phyloP scores from a whole-genome alignment of 2,113 vertebrate species.

The Salvelinus namaycush region DNA sequence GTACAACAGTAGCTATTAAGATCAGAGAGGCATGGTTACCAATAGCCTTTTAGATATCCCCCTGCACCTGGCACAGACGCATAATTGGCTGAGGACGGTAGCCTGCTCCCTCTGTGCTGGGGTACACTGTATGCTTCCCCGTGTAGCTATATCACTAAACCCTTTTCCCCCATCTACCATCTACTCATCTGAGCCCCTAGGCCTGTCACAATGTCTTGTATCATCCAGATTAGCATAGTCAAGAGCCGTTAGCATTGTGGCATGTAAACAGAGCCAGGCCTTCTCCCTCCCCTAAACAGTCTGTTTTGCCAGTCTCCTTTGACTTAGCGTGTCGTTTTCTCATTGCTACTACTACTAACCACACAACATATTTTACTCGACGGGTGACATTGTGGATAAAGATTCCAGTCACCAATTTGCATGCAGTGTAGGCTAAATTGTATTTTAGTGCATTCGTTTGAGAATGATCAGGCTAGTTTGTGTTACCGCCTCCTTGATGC shows the following conservation, averaged over 20 bases:
- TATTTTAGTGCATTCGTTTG: no score
- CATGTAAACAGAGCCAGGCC: slow-evolving; percentile 69
- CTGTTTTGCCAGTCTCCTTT: slow-evolving; percentile 63
- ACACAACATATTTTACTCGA: slow-evolving; percentile 53
- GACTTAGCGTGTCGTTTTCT: slow-evolving; percentile 65
- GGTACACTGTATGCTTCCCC: slow-evolving; percentile 62
- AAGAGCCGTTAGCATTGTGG: slow-evolving; percentile 80
- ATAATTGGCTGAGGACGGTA: slow-evolving; percentile 75
- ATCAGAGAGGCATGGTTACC: slow-evolving; percentile 75
- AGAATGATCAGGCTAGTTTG: no score
- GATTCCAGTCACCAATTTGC: slow-evolving; percentile 50
- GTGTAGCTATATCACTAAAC: slow-evolving; percentile 67
- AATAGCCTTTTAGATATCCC: slow-evolving; percentile 76
- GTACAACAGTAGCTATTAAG: slow-evolving; percentile 68
- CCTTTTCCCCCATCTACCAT: slow-evolving; percentile 36
- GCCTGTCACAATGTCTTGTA: slow-evolving; percentile 72
- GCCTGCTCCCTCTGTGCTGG: slow-evolving; percentile 64
- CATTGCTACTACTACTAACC: slow-evolving; percentile 47
- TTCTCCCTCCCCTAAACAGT: slow-evolving; percentile 60
- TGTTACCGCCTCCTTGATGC: no score
- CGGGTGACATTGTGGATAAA: slow-evolving; percentile 49
- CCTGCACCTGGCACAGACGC: slow-evolving; percentile 79
- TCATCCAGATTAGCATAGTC: slow-evolving; percentile 82
- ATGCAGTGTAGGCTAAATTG: slow-evolving; percentile 2
- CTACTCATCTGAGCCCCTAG: slow-evolving; percentile 76